Evolutionary conservation across 2,113 vertebrate genomes (phyloP), one percentile per base, ranked within the genome.

Genomic region (Chionomys nivalis): DNA sequence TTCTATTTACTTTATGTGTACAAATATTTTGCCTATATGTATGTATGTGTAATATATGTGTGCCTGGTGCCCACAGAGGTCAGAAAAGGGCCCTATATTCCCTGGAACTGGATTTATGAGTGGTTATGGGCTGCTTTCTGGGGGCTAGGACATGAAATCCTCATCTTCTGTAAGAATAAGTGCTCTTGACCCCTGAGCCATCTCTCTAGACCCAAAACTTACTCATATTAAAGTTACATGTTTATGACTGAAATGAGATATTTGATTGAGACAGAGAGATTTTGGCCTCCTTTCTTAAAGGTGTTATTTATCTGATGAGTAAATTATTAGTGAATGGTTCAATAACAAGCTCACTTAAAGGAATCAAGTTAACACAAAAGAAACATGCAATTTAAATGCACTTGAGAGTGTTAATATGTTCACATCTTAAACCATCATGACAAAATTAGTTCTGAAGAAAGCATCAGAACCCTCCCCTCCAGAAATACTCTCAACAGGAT

Each of bases 141-240:
- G 42, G 23, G 61, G 13, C 36, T 83, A 19, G 24, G n/a, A 83
- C 39, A n/a, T 61, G 55, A 82, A 82, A 82, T n/a, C 23, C 13
- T 24, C 23, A 39, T 61, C 79, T 11, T 61, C 55, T 58, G 3
- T 82, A 82, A 58, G 21, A 61, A 82, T 36, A 81, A 61, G 52
- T 26, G 36, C 23, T 58, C 14, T 83, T 28, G 28, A 14, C 23
- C 73, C 28, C 24, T 81, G 33, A 55, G 52, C 12, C 52, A 61
- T 39, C 55, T 82, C 52, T 63, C 55, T 58, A 83, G n/a, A 1
- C 36, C 36, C 16, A 23, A 42, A 42, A 28, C 7, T 17, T 73
- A 95, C 79, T 77, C 93, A 81, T 68, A n/a, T 96, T 88, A 87
- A 98, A 94, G 97, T 97, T 87, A 66, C 96, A 61, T 93, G 26